Base-by-base conservation (phyloP, 2,113 vertebrate genomes). In the Peromyscus polionotus region DNA sequence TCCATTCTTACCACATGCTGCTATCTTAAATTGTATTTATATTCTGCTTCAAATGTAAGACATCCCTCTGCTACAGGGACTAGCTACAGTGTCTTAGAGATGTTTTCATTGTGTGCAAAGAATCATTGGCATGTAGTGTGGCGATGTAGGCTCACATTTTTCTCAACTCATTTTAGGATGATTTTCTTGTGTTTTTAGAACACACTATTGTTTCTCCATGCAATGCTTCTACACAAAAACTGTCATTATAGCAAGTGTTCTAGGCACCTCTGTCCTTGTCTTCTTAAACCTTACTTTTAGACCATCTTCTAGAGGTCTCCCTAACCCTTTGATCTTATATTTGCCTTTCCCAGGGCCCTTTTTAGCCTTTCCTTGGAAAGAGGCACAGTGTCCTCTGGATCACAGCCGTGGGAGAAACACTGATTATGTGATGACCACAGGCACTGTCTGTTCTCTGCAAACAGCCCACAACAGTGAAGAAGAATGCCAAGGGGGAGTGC, bases 321-420 rank as follows among this genome's bases (percentile, higher is more conserved):
- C n/a, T 36, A 39, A 33, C 16, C 6, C 70, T 31, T 61, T 76
- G 61, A 80, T 85, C 68, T 81, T 80, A 19, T 9, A 8, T 94
- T 95, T 75, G 57, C 51, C 42, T 88, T 68, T 85, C 42, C 39
- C 33, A 87, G 83, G 75, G 26, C 45, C 79, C 57, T 88, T 51
- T 90, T 65, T 79, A 93, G 77, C 24, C 63, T 61, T 26, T 91
- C 61, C 24, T 0, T 48, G 39, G 83, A 91, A 79, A 95, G 33
- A 94, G 39, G 57, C 94, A 87, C 48, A 28, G 48, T 87, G 86
- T 94, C 77, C 91, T 80, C 63, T 96, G 94, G 89, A 76, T 2
- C 3, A 31, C 12, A 75, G 93, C 68, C 94, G 88, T 5, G 26
- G 57, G 39, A 95, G 91, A 93, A 97, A 89, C 12, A 7, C 45